Evolutionary conservation across 2,888 invertebrate species (phyloP), one percentile per base, ranked within the genome.

Genomic region (Drosophila falleni): DNA sequence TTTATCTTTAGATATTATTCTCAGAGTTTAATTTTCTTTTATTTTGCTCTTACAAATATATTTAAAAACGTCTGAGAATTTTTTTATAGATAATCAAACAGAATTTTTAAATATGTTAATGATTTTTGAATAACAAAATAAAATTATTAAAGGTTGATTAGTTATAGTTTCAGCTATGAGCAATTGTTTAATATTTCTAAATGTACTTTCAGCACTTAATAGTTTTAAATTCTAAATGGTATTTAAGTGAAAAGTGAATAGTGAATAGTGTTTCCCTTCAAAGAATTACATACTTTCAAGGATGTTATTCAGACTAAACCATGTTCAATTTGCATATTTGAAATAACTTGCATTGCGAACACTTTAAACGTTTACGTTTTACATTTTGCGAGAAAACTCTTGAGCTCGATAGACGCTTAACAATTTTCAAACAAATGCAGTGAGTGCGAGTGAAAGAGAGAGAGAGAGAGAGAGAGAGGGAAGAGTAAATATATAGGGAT

Each of bases 351-450:
- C 55, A 75, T 37, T 33, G 33, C 58, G 26, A 26, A 33, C 55
- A 37, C 63, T 49, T 54, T 31, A 55, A 68, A 29, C 62, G 60
- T 54, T 67, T 51, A 39, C 23, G 59, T 56, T 54, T 67, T 51
- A 42, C 51, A 46, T 62, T 78, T 33, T 41, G 55, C 37, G 33
- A 35, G 60, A 11, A 11, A 44, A 39, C 65, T 59, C 64, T 60
- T 66, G 41, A 73, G 35, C 78, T 66, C 50, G 56, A 73, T 51
- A 60, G 74, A 72, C 61, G 56, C 47, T n/a, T 46, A 76, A 80
- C 80, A 65, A 80, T 77, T 70, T 70, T 60, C 62, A 56, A 76
- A 65, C 71, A 76, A 75, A 70, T 9, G 15, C 26, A 41, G 9
- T 23, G 26, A 41, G 41, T 19, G 6, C 6, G 6, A 13, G 31